Evolutionary conservation across 2,113 vertebrate species (phyloP).

Genomic region (Varanus salvator): DNA sequence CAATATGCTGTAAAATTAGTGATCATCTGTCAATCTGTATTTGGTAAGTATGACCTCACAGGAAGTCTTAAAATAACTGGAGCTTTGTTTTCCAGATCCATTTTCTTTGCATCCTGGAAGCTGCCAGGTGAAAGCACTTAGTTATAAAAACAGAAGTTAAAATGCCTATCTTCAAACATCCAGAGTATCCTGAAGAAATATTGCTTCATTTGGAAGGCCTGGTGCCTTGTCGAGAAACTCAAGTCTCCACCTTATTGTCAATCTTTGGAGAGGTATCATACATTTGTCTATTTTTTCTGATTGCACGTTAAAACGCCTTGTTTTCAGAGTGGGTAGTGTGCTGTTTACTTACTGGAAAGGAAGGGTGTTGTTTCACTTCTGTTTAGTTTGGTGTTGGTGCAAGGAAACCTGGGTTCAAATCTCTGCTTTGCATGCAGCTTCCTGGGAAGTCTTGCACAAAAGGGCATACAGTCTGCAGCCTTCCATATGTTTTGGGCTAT

Average conservation of each 20-base stretch:
- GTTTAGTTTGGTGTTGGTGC: background rate
- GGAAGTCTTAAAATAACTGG: conserved; percentile 13
- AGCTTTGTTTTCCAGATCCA: conserved; percentile 40
- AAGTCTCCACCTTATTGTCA: conserved; percentile 83
- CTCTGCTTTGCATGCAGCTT: background rate
- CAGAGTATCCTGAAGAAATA: conserved; percentile 76
- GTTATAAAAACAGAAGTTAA: conserved; percentile 13
- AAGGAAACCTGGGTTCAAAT: background rate
- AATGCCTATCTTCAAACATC: conserved; percentile 77
- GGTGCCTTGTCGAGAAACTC: conserved; percentile 87
- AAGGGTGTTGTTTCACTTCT: background rate
- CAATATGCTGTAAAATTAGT: background rate
- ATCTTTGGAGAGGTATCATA: conserved; percentile 90
- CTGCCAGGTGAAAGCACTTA: background rate
- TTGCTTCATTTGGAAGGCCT: conserved; percentile 76
- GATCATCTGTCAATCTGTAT: background rate
- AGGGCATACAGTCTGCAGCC: too few relatives aligned
- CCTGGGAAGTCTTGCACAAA: background rate
- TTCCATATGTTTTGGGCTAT: too few relatives aligned
- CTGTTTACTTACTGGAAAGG: conserved; percentile 17
- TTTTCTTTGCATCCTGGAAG: background rate
- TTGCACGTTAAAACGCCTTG: rapidly evolving
- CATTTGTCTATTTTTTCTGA: background rate
- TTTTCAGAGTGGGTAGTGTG: rapidly evolving
- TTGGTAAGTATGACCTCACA: background rate